Evolutionary conservation across 2,888 invertebrate genomes (phyloP).

Genomic region (Steromphala cineraria): DNA sequence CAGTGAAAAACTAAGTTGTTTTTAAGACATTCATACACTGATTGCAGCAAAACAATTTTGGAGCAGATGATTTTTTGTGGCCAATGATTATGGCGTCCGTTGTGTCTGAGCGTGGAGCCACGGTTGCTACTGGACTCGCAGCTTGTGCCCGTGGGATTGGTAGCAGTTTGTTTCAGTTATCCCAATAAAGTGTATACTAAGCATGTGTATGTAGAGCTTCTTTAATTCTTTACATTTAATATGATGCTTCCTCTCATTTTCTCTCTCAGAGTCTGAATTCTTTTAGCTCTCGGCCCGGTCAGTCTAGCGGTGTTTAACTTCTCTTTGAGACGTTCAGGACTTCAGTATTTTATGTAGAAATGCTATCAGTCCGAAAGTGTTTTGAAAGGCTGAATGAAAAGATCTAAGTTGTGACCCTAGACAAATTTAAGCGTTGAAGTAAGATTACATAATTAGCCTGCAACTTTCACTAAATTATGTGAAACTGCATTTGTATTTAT

Average conservation of each 20-base stretch:
- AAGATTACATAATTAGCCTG: too few relatives aligned
- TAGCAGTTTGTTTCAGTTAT: slow-evolving; percentile 8
- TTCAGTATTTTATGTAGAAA: too few relatives aligned
- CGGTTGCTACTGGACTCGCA: not conserved
- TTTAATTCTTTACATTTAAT: not conserved
- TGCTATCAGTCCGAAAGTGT: too few relatives aligned
- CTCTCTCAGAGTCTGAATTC: not conserved
- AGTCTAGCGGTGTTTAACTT: too few relatives aligned
- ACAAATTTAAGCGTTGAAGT: too few relatives aligned
- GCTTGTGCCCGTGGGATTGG: slow-evolving; percentile 5
- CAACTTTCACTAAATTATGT: too few relatives aligned
- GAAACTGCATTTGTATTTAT: too few relatives aligned
- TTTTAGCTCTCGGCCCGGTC: too few relatives aligned
- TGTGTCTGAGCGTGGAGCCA: not conserved
- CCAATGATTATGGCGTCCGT: not conserved
- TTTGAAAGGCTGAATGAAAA: too few relatives aligned
- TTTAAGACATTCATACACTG: not conserved
- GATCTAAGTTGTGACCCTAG: too few relatives aligned
- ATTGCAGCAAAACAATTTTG: slow-evolving; percentile 8
- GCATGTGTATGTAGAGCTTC: slow-evolving; percentile 10
- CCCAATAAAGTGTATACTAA: slow-evolving; percentile 10
- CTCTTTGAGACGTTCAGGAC: too few relatives aligned
- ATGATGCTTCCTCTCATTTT: not conserved
- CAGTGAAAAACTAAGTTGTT: slow-evolving; percentile 10
- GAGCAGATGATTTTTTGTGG: slow-evolving; percentile 7